Base-by-base conservation (phyloP, 2,113 vertebrate genomes). In the Pachycephala philippinensis region DNA sequence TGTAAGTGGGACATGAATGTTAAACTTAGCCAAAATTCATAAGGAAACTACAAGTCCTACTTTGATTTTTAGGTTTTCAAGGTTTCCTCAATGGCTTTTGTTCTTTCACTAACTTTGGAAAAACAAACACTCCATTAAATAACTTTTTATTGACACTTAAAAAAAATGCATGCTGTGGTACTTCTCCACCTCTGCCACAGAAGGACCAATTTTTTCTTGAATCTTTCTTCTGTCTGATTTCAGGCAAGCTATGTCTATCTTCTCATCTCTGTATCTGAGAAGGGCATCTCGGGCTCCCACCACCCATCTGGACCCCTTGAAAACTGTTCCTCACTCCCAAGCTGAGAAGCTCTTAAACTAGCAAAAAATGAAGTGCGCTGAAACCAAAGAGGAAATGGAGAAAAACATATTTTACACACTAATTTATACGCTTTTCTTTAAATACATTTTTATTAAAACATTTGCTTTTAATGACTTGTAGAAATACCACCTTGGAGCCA, bases 371-470 rank as follows among this genome's bases (percentile, higher is more conserved):
- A 94, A 93, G 18, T 77, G 15, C 44, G 53, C 31, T 71, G 30
- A 84, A 95, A 76, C 22, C 19, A 56, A 84, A 83, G 59, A 69
- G 35, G 42, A 63, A 84, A 54, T 30, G 15, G 28, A 37, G 24
- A 82, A 77, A 89, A 89, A 78, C 22, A 33, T 30, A 2, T 71
- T 80, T 92, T 89, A 63, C 69, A 90, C 63, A 59, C 39, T 57
- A 70, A 82, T 92, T 96, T 74, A 90, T 69, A 91, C 86, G 89
- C 5, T 35, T 88, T 81, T 74, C 23, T 60, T 71, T 10, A 17
- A 95, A 95, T 94, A 56, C 39, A 72, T 95, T 97, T 97, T 97
- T 97, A 98, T 98, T 97, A 97, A 98, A 97, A 97, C 91, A 77
- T 94, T 97, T 88, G 82, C 78, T 96, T 92, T 96, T 79, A 95